phyloP scores from a whole-genome alignment of 2,113 vertebrate genomes.

The Xenopus borealis region DNA sequence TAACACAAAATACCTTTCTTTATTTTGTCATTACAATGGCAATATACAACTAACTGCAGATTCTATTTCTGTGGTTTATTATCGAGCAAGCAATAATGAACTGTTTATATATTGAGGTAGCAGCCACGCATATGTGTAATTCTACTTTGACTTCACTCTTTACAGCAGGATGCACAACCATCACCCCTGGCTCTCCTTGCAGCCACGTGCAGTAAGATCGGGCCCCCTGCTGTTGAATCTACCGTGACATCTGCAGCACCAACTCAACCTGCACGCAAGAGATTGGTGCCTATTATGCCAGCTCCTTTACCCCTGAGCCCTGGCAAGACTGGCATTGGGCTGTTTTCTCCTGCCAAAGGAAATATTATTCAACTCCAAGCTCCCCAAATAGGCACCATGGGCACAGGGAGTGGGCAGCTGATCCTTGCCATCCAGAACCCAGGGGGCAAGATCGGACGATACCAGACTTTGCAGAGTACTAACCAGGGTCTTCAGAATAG shows the following conservation, averaged over 20 bases:
- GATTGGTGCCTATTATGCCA: slow-evolving; percentile 91
- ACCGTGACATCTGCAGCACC: slow-evolving; percentile 74
- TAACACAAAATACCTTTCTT: too few species aligned
- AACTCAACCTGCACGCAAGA: slow-evolving; percentile 77
- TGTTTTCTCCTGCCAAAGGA: slow-evolving; percentile 84
- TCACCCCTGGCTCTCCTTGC: slow-evolving; percentile 94
- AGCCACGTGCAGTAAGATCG: slow-evolving; percentile 96
- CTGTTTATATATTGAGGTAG: too few species aligned
- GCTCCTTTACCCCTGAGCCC: slow-evolving; percentile 88
- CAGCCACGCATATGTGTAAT: neutral
- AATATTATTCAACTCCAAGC: slow-evolving; percentile 92
- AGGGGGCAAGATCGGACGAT: slow-evolving; percentile 72
- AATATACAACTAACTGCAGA: too few species aligned
- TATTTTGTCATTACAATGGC: too few species aligned
- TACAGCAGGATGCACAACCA: slow-evolving; percentile 84
- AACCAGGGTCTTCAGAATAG: slow-evolving; percentile 82
- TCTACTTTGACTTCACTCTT: neutral
- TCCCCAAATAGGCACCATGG: slow-evolving; percentile 75
- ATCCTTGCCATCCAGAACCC: slow-evolving; percentile 92
- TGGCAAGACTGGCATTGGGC: slow-evolving; percentile 79
- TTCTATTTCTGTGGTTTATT: too few species aligned
- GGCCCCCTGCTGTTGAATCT: slow-evolving; percentile 88
- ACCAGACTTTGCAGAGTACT: slow-evolving; percentile 62
- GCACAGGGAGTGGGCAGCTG: slow-evolving; percentile 75
- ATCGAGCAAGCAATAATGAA: too few species aligned